Conservation (phyloP, 1,140 invertebrate species). For the Lamellibrachia luymesi region DNA sequence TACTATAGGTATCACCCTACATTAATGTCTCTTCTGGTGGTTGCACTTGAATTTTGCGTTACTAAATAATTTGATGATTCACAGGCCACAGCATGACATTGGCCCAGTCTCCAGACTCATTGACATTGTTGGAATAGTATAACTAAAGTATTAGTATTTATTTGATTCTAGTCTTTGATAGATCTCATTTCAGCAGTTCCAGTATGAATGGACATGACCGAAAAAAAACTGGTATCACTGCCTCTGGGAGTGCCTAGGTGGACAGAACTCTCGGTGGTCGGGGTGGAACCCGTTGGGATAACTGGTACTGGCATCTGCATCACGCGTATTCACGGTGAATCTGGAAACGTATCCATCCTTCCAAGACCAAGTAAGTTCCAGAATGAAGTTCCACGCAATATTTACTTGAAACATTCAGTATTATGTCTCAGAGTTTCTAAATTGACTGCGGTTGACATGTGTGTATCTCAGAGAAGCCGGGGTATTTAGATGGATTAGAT, state of each 20-base stretch:
- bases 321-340: not conserved
- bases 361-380: no score
- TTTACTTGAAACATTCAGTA: not conserved
- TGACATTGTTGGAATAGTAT: not conserved
- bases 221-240: not conserved
- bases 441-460: not conserved
- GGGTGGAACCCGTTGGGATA: not conserved
- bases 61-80: not conserved
- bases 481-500: not conserved
- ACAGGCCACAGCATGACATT: not conserved
- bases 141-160: no score
- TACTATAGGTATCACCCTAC: not conserved
- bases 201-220: not conserved
- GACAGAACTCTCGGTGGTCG: not conserved
- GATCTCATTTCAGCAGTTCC: not conserved
- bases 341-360: not conserved
- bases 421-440: not conserved
- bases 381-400: not conserved
- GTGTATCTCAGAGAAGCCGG: not conserved
- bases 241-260: not conserved
- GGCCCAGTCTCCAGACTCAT: not conserved
- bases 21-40: not conserved
- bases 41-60: not conserved
- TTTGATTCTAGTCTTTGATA: not conserved
- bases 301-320: not conserved